Conservation (phyloP, 2,113 vertebrate genomes). For the Archocentrus centrarchus region DNA sequence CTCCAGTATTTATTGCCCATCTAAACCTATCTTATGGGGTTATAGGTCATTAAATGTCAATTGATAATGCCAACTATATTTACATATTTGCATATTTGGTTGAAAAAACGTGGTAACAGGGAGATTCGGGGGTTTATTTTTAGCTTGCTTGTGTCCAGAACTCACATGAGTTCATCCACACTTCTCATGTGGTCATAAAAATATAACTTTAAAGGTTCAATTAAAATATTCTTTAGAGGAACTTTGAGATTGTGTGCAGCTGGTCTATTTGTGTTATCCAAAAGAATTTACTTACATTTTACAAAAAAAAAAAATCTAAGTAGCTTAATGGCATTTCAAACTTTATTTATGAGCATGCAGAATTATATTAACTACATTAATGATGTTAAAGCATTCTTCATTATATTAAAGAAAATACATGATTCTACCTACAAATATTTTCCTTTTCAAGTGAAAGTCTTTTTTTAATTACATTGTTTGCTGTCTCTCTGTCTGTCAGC, state of each 20-base stretch:
- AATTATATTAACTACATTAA: constrained; percentile 26
- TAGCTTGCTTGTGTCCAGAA: background rate
- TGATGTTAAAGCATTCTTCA: constrained; percentile 30
- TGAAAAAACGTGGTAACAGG: background rate
- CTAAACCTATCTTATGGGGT: background rate
- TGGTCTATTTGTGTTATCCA: background rate
- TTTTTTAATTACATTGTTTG: constrained; percentile 14
- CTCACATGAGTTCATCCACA: background rate
- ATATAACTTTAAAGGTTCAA: background rate
- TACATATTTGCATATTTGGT: background rate
- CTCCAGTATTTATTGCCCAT: background rate
- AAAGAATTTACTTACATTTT: background rate
- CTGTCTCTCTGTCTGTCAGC: constrained; percentile 9
- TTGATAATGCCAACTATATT: background rate
- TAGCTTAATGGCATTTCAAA: background rate
- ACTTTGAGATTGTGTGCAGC: background rate
- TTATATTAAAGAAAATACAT: constrained; percentile 36
- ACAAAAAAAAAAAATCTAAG: background rate
- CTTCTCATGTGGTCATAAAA: background rate
- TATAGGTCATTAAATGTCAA: background rate
- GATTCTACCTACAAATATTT: constrained; percentile 61
- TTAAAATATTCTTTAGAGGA: background rate
- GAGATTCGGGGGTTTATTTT: background rate
- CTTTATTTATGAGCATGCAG: constrained; percentile 22
- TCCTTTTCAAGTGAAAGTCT: constrained; percentile 48